Evolutionary conservation across 2,888 invertebrate genomes (phyloP), one percentile per base, ranked within the genome.

Genomic region (Eupithecia exiguata): DNA sequence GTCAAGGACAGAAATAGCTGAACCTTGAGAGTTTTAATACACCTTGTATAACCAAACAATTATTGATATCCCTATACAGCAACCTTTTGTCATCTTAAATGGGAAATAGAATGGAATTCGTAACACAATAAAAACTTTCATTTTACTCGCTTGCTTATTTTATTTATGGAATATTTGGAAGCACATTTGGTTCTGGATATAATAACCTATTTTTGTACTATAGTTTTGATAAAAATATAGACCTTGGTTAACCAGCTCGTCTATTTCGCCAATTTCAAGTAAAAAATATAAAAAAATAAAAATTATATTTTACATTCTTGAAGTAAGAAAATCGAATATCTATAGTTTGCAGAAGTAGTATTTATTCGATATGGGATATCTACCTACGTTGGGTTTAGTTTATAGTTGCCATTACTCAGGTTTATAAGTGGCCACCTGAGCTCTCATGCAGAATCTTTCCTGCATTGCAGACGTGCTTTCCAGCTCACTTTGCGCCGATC

Each of bases 401-500:
- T 88, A 88, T 89, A 80, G 84, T 73, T 77, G 80, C 81, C 85
- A 88, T 89, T 88, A 87, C 82, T 88, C 86, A 87, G 80, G 75
- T 77, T 46, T 77, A 78, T 78, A 81, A 81, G 77, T 81, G 75
- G 80, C 84, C 89, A 89, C 86, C 88, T 89, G 87, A 84, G 85
- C 82, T 77, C 78, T 78, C 79, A 76, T 79, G 78, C 82, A 82
- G 84, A 86, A 86, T 88, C 84, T 86, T 86, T 87, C 80, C 87
- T 87, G 87, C 88, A 88, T 81, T 89, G 88, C 89, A 87, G 86
- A 81, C 71, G 30, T 63, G 58, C 70, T 21, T 21, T 38, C 65
- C 25, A 38, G 63, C 38, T 35, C 21, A 65, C 35, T 38, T 36
- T 25, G 46, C 21, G 49, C 49, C n/a, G 10, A 53, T 10, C 10